Evolutionary conservation across 1,140 invertebrate genomes (phyloP), one percentile per base, ranked within the genome.

Genomic region (Procambarus virginalis): DNA sequence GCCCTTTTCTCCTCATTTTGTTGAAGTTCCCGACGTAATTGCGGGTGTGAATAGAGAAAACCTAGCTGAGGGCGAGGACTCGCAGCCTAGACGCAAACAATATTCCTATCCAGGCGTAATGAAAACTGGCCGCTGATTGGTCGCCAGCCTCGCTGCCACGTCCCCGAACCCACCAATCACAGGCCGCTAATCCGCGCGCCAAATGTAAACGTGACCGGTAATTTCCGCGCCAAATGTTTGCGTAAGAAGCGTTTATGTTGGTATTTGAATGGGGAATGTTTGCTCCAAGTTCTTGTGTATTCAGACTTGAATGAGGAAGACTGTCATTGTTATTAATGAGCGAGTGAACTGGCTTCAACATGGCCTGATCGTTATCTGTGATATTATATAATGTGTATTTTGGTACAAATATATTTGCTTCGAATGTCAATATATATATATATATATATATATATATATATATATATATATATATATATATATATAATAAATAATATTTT

Each of bases 21-120:
- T 60, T 85, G 73, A 85, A 85, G 84, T 85, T 85, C 73, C 84
- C 84, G 84, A 85, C 49, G 73, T 85, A 85, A 85, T 85, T 77
- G 73, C 10, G 10, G 73, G 12, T 14, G 45, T 46, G 51, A 77
- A 75, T 64, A 85, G 84, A 85, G 84, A 85, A 85, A 85, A 85
- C 84, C 75, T 68, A 17, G 64, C 20, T n/a, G 68, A 6, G 17
- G 20, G 4, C 3, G 70, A 55, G 6, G 75, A 46, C 73, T 75
- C 58, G 84, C 49, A 85, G 84, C 84, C 73, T 55, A 85, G 84
- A 85, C 84, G 84, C 84, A 85, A 85, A 85, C 84, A 85, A 77
- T 77, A 49, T 60, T 77, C 22, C 3, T 46, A 3, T 45, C 84
- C 55, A 85, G n/a, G 45, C 49, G 75, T 60, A 14, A 55, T 85